phyloP scores from a whole-genome alignment of 2,113 vertebrate genomes.

The Podilymbus podiceps region DNA sequence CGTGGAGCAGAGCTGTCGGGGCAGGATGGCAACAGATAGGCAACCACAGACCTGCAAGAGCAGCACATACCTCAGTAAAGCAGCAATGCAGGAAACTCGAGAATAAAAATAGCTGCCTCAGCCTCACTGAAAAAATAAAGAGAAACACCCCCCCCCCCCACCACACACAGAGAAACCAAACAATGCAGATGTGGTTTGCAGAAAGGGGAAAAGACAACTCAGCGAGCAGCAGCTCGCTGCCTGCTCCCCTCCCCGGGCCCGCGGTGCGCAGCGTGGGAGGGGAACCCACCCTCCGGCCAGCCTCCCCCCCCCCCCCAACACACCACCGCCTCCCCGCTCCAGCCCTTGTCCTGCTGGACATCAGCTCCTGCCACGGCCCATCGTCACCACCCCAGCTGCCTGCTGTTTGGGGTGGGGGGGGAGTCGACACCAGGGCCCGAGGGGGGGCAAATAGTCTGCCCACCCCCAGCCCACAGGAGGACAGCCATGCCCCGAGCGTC shows the following conservation, averaged over 20 bases:
- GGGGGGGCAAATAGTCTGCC: not conserved
- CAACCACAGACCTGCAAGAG: not conserved
- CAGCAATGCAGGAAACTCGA: not conserved
- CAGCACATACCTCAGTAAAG: not conserved
- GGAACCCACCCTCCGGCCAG: not conserved
- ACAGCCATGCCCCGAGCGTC: accelerated
- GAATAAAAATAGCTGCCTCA: slow-evolving; percentile 19
- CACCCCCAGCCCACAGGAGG: too few relatives aligned
- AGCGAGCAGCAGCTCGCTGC: not conserved
- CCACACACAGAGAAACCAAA: not conserved
- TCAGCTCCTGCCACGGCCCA: not conserved
- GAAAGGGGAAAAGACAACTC: not conserved
- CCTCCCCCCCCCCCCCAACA: too few relatives aligned
- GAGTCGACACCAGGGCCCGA: too few relatives aligned
- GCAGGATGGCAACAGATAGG: not conserved
- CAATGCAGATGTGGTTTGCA: not conserved
- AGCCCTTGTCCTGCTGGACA: not conserved
- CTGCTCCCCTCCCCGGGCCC: not conserved
- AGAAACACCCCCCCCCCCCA: not conserved
- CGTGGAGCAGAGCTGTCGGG: accelerated
- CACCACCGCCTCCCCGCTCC: not conserved
- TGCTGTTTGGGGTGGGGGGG: not conserved
- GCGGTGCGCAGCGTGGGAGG: accelerated
- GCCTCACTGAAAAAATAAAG: not conserved
- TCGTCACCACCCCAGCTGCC: not conserved